Evolutionary conservation across 2,113 vertebrate genomes (phyloP), one percentile per base, ranked within the genome.

Genomic region (Lophura nycthemera): DNA sequence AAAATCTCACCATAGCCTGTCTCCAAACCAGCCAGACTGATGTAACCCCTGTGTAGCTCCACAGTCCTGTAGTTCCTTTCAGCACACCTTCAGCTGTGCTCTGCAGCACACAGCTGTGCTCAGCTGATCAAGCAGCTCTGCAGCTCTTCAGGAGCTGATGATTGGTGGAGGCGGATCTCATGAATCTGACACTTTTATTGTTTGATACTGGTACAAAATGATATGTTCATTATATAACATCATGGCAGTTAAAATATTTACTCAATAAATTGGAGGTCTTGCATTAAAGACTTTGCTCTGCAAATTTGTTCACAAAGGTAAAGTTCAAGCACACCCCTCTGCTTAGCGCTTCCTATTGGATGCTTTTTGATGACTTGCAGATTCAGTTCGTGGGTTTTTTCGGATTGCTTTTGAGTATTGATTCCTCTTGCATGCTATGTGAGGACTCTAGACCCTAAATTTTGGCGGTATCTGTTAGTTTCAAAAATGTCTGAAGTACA

Each of bases 261-360:
- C 45, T 10, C 63, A 25, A 7, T 57, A 54, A 85, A 15, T 45
- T 85, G 67, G 74, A 91, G 40, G 45, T 48, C 56, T 83, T 80
- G n/a, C 0, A 0, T 66, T 87, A 63, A 82, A 76, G 59, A 30
- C 40, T 69, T 91, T n/a, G 75, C 34, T 71, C 61, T 47, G 66
- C 8, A 30, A 83, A 63, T n/a, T 29, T 0, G 1, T 80, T 94
- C 45, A 48, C 45, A 32, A 65, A 89, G 74, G 63, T 66, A 73
- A 45, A 83, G 82, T 88, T 91, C 67, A 80, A 91, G 80, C 93
- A 89, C 67, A 47, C 75, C 83, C 72, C 87, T 42, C 61, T 71
- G 50, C 69, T 80, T 40, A 59, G 42, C 27, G 56, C 60, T 80
- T 88, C 59, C 75, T 61, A 94, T 74, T 96, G 88, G 69, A 65